Base-by-base conservation (phyloP, 1,140 invertebrate genomes). In the Bombus balteatus region DNA sequence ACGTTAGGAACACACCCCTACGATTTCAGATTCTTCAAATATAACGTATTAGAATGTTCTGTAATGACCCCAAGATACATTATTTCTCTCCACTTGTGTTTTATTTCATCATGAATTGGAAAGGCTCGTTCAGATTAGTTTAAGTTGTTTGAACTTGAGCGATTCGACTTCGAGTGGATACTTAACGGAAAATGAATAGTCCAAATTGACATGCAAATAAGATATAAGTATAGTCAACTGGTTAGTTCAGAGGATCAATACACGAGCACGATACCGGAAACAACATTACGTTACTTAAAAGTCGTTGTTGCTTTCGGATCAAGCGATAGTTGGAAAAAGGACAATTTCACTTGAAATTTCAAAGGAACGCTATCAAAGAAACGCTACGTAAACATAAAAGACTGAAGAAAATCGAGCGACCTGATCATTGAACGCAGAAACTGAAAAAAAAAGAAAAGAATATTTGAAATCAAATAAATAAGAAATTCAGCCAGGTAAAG, bases 21-120 rank as follows among this genome's bases (percentile, higher is more conserved):
- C 65, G 41, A 81, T 62, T 65, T 77, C 57, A 57, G 71, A 89
- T 84, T 89, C 73, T 66, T 83, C 34, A 75, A 88, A 78, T 62
- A 71, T 41, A 65, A 86, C 15, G 37, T 39, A 59, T 88, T 70
- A 87, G 47, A 87, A 65, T 34, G 47, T 34, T 79, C 75, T 25
- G 70, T 70, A 76, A 74, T 25, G 73, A 87, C 57, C 43, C 57
- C 41, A 22, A 28, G 28, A n/a, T 62, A n/a, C 59, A 1, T 13
- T 68, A 15, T 18, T 34, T 25, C 66, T 37, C 8, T 8, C 34
- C 32, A 15, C 32, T 15, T 18, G 8, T 34, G 6, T 32, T 68
- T 22, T 68, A 25, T 71, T 71, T 39, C 10, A 39, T 39, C 68
- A 1, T 1, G 5, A 12, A 22, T 13, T 13, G 65, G 4, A 32